Conservation (phyloP, 1,140 invertebrate genomes). For the Varroa destructor region DNA sequence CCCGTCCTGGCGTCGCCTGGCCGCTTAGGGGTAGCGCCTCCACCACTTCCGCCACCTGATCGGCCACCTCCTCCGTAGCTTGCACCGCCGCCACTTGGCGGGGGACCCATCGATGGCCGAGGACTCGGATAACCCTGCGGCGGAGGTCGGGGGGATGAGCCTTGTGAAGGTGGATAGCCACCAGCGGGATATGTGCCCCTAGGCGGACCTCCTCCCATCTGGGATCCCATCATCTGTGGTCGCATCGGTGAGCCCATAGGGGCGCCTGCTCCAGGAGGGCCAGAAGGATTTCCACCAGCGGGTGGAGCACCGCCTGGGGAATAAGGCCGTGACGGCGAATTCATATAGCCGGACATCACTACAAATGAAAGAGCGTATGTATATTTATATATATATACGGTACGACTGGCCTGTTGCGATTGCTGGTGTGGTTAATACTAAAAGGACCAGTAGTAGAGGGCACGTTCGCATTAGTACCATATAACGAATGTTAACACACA, state of each 20-base stretch:
- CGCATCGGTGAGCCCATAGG: constrained; percentile 20
- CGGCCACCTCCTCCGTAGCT: too few relatives aligned
- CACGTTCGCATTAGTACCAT: too few relatives aligned
- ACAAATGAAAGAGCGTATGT: too few relatives aligned
- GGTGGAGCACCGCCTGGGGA: constrained; percentile 6
- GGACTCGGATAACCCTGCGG: constrained; percentile 8
- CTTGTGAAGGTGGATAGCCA: constrained; percentile 7
- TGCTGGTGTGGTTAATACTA: too few relatives aligned
- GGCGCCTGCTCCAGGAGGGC: neutral
- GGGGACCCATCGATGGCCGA: constrained; percentile 19
- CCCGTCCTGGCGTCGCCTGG: constrained; percentile 5
- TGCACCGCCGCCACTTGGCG: neutral
- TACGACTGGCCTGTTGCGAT: too few relatives aligned
- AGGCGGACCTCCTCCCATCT: constrained; percentile 11
- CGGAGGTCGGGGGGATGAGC: neutral
- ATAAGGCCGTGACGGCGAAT: constrained; percentile 8
- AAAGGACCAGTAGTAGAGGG: too few relatives aligned
- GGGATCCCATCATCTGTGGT: constrained; percentile 8
- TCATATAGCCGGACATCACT: constrained; percentile 24
- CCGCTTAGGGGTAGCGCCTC: constrained; percentile 8
- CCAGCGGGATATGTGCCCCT: constrained; percentile 1
- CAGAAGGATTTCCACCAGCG: neutral
- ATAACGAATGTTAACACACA: too few relatives aligned
- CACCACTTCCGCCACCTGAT: neutral
- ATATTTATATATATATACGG: too few relatives aligned